These are phyloP conservation scores for Lottia gigantea DNA, from an alignment of 2,888 invertebrate genomes.

Conservation along the genomic window DNA sequence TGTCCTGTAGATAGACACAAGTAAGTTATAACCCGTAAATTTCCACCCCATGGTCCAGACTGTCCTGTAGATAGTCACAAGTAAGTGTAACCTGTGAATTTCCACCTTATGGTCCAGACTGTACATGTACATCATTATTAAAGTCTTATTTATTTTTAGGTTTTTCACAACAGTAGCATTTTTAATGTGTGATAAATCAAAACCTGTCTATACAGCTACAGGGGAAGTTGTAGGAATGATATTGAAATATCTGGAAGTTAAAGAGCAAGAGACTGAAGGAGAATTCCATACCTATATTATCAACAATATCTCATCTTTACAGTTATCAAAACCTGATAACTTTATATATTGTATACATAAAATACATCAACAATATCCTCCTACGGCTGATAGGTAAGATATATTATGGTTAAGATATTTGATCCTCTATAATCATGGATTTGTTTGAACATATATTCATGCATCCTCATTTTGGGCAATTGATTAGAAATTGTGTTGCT, in stretches of 20 bases:
- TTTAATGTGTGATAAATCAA: conserved; percentile 57
- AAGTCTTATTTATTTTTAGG: conserved; percentile 43
- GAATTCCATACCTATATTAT: conserved; percentile 52
- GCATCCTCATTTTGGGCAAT: too few relatives aligned
- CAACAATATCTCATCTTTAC: conserved; percentile 46
- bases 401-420: too few relatives aligned
- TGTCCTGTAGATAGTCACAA: too few relatives aligned
- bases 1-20: too few relatives aligned
- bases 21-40: too few relatives aligned
- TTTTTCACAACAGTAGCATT: conserved; percentile 58
- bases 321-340: conserved; percentile 51
- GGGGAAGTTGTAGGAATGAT: conserved; percentile 69
- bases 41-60: too few relatives aligned
- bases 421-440: too few relatives aligned
- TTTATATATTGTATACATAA: conserved; percentile 70
- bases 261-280: conserved; percentile 45
- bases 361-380: conserved; percentile 72
- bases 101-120: conserved; percentile 56
- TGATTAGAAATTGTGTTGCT: too few relatives aligned
- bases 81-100: conserved; percentile 66
- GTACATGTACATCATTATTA: too few relatives aligned
- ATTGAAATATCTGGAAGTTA: conserved; percentile 64
- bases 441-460: too few relatives aligned
- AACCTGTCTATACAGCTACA: conserved; percentile 62
- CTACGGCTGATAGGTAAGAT: conserved; percentile 71